Evolutionary conservation across 1,140 invertebrate genomes (phyloP), one percentile per base, ranked within the genome.

Genomic region (Macrosteles quadrilineatus): DNA sequence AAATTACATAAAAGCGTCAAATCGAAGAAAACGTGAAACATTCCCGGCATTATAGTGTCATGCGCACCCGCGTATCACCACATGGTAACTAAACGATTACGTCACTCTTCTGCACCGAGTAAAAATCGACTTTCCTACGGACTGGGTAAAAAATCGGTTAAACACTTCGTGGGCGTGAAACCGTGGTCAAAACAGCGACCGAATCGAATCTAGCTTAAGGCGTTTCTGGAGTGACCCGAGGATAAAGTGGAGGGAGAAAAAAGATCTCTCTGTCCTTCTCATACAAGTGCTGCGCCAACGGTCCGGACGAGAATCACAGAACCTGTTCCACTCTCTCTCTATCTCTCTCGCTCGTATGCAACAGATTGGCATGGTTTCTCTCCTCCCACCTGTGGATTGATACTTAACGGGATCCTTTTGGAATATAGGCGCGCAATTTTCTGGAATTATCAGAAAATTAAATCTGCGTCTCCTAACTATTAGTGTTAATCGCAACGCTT

Each of bases 191-290:
- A 66, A 66, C 63, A 25, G 32, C 31, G 63, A 45, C 63, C 36
- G 63, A 66, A 14, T 66, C 63, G 40, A 66, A 43, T 43, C 27
- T 66, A 45, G 63, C 63, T 66, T 66, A 30, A 43, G 63, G 63
- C 63, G 63, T 66, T 66, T 64, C 32, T 66, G 63, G 40, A 19
- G 63, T 43, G 63, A 43, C 40, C 63, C 63, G n/a, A 66, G 63
- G 63, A 66, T 23, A 3, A 19, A 19, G 63, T 32, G 36, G 40
- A 31, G 36, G 14, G 19, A 30, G 27, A 30, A 66, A 66, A 66
- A 66, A 66, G 40, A 25, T 59, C 21, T 66, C 63, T 66, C 23
- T 64, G n/a, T 64, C 11, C 31, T 29, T 31, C 29, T 36, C 29
- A 40, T 17, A 66, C 63, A 66, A 66, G 63, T 66, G 63, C 63